Evolutionary conservation across 2,113 vertebrate species (phyloP).

Genomic region (Brachyistius frenatus): DNA sequence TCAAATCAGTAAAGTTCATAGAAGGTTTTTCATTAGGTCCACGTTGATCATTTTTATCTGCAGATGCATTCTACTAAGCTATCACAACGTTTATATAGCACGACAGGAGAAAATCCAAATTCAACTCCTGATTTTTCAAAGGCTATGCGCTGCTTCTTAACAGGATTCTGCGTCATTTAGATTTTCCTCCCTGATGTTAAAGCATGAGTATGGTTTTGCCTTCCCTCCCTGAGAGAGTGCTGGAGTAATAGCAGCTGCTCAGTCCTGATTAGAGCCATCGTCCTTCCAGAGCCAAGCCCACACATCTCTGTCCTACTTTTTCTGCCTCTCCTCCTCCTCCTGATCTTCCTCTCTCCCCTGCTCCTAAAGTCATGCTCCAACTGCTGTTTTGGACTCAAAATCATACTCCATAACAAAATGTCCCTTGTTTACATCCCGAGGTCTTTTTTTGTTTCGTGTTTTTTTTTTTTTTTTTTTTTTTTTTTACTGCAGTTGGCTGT

Average conservation of each 20-base stretch:
- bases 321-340: slow-evolving; percentile 32
- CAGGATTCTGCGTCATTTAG: slow-evolving; percentile 46
- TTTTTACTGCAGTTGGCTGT: slow-evolving; percentile 11
- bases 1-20: too few relatives aligned
- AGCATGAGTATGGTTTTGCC: slow-evolving; percentile 66
- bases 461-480: slow-evolving; percentile 12
- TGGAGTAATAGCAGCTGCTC: slow-evolving; percentile 79
- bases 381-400: slow-evolving; percentile 51
- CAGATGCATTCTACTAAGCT: neutral
- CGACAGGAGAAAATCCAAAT: slow-evolving; percentile 14
- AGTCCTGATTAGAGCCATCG: slow-evolving; percentile 75
- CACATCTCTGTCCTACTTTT: slow-evolving; percentile 81
- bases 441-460: neutral
- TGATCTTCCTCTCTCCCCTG: slow-evolving; percentile 34
- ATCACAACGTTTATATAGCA: neutral
- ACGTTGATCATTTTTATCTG: too few relatives aligned
- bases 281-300: slow-evolving; percentile 70
- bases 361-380: slow-evolving; percentile 50
- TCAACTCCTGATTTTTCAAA: slow-evolving; percentile 9
- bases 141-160: slow-evolving; percentile 22
- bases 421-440: slow-evolving; percentile 7
- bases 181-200: slow-evolving; percentile 62
- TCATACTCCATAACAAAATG: slow-evolving; percentile 7
- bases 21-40: too few relatives aligned
- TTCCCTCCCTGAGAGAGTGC: slow-evolving; percentile 64